These are phyloP conservation scores for Caranx melampygus DNA, from an alignment of 2,113 vertebrate species.

Conservation along the genomic window DNA sequence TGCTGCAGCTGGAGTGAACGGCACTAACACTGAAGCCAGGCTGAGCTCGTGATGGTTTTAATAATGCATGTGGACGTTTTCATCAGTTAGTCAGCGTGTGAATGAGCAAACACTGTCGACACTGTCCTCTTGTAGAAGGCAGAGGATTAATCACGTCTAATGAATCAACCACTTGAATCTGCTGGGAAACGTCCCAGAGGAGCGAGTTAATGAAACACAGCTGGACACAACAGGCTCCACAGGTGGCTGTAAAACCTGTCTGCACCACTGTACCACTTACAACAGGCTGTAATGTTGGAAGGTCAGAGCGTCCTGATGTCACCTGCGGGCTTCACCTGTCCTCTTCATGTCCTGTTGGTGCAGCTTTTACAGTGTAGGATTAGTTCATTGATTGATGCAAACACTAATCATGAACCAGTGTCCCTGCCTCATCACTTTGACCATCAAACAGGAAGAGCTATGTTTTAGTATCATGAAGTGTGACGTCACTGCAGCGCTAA, in stretches of 20 bases:
- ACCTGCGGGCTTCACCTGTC: background rate
- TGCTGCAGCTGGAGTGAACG: too few relatives aligned
- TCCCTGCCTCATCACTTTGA: too few relatives aligned
- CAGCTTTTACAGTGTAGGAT: too few relatives aligned
- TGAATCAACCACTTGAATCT: background rate
- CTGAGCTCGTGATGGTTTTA: background rate
- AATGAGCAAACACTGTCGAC: background rate
- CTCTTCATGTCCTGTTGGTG: too few relatives aligned
- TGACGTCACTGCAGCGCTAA: too few relatives aligned
- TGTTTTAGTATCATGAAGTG: too few relatives aligned
- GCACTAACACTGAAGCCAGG: background rate
- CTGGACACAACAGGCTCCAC: background rate
- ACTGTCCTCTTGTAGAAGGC: too few relatives aligned
- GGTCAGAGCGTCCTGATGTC: background rate
- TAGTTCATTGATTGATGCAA: too few relatives aligned
- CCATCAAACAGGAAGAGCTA: too few relatives aligned
- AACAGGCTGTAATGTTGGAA: background rate
- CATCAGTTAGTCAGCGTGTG: too few relatives aligned
- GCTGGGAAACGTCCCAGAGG: conserved; percentile 7
- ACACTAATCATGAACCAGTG: too few relatives aligned
- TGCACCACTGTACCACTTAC: background rate
- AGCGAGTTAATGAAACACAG: background rate
- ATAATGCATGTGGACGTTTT: background rate
- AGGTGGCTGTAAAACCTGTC: too few relatives aligned
- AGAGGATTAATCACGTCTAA: background rate